phyloP scores from a whole-genome alignment of 2,797 vertebrate genomes.

The Lutjanus campechanus region DNA sequence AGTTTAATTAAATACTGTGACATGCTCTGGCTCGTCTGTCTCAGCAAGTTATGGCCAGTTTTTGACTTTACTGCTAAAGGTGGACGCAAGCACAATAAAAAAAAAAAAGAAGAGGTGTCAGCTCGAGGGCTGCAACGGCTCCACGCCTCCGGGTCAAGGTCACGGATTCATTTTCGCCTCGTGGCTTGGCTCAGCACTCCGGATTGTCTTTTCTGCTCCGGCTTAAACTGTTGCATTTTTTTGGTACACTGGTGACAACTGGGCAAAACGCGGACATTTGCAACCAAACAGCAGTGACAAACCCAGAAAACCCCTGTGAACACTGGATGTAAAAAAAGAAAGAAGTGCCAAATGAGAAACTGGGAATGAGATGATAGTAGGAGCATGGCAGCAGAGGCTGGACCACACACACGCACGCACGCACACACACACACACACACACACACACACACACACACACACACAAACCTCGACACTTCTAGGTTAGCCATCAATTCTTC shows the following conservation, averaged over 20 bases:
- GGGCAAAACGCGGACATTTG: slow-evolving; percentile 17
- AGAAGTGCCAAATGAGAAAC: slow-evolving; percentile 28
- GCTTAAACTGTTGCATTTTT: slow-evolving; percentile 23
- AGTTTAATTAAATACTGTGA: slow-evolving; percentile 8
- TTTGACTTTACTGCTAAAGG: slow-evolving; percentile 9
- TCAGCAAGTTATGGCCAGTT: neutral
- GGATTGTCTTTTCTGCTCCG: neutral
- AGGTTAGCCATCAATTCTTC: slow-evolving; percentile 55
- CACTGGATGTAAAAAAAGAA: slow-evolving; percentile 2
- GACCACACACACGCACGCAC: slow-evolving; percentile 4
- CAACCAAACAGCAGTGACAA: slow-evolving; percentile 25
- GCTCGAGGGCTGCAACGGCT: slow-evolving; percentile 4
- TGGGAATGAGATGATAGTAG: slow-evolving; percentile 17
- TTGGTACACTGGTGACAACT: slow-evolving; percentile 20
- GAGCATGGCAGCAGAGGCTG: neutral
- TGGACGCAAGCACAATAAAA: slow-evolving; percentile 4
- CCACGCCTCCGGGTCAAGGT: slow-evolving; percentile 31
- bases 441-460: slow-evolving; percentile 15
- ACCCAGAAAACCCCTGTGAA: slow-evolving; percentile 16
- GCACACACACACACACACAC: slow-evolving; percentile 19
- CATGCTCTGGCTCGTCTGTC: neutral
- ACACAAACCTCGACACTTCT: slow-evolving; percentile 37
- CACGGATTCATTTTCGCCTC: slow-evolving; percentile 12
- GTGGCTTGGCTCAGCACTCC: neutral
- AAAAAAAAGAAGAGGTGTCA: slow-evolving; percentile 23